These are phyloP conservation scores for Spermophilus dauricus DNA, from an alignment of 2,113 vertebrate species.

Conservation along the genomic window DNA sequence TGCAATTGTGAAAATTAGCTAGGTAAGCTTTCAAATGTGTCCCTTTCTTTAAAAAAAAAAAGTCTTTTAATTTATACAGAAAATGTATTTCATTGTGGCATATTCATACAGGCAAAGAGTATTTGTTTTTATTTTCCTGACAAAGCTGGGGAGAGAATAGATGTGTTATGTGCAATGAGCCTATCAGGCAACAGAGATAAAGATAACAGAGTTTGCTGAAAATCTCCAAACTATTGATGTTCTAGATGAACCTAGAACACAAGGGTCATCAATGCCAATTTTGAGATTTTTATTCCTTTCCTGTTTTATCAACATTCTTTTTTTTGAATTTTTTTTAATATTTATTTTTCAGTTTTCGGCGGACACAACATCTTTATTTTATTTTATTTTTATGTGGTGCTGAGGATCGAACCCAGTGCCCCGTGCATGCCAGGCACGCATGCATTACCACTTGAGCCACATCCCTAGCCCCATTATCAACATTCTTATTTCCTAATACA, in stretches of 20 bases:
- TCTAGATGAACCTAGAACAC: not conserved
- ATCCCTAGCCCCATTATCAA: not conserved
- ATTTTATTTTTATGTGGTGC: too few relatives aligned
- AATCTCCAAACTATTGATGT: not conserved
- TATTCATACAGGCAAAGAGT: not conserved
- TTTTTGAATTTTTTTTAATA: too few relatives aligned
- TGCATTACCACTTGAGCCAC: too few relatives aligned
- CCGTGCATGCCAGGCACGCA: too few relatives aligned
- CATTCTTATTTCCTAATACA: not conserved
- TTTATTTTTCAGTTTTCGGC: too few relatives aligned
- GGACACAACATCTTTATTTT: too few relatives aligned
- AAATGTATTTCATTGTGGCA: not conserved
- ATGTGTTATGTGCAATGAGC: not conserved
- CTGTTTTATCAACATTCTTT: not conserved
- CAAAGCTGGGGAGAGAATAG: not conserved
- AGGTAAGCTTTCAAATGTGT: not conserved
- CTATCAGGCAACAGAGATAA: not conserved
- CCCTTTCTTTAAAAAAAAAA: not conserved
- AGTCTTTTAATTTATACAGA: not conserved
- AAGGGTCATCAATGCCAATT: not conserved
- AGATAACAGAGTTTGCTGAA: not conserved
- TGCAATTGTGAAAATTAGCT: not conserved
- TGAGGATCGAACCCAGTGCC: too few relatives aligned
- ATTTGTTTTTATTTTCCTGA: not conserved
- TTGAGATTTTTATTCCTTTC: not conserved